phyloP scores from a whole-genome alignment of 1,140 invertebrate genomes.

The Pissodes strobi region DNA sequence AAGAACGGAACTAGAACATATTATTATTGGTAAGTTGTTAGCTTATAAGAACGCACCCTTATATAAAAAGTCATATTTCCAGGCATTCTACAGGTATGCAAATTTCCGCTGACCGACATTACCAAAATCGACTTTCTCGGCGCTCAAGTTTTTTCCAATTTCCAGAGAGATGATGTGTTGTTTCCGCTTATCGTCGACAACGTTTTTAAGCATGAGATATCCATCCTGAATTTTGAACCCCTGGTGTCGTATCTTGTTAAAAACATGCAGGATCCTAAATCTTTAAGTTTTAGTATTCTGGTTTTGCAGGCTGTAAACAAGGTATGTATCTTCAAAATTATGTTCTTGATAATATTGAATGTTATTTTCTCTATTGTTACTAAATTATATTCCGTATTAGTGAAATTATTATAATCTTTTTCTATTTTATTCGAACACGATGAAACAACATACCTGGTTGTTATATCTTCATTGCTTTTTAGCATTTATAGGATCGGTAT shows the following conservation, averaged over 20 bases:
- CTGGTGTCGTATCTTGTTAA: constrained; percentile 27
- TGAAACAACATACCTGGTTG: too few species aligned
- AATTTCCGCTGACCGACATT: constrained; percentile 27
- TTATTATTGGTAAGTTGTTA: constrained; percentile 39
- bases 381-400: too few species aligned
- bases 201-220: constrained; percentile 37
- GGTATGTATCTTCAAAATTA: too few species aligned
- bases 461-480: too few species aligned
- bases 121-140: constrained; percentile 30
- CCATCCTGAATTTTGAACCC: constrained; percentile 30
- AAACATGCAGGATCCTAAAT: constrained; percentile 19
- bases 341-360: too few species aligned
- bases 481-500: too few species aligned
- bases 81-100: constrained; percentile 33
- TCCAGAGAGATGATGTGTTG: constrained; percentile 21
- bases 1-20: constrained; percentile 21
- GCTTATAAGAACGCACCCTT: too few species aligned
- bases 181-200: constrained; percentile 36
- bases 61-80: background rate
- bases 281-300: constrained; percentile 30
- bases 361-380: too few species aligned
- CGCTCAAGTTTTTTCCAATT: constrained; percentile 29
- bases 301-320: constrained; percentile 30
- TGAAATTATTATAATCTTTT: too few species aligned
- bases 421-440: too few species aligned